Evolutionary conservation across 1,140 invertebrate species (phyloP), one percentile per base, ranked within the genome.

Genomic region (Panagrolaimus sp.): DNA sequence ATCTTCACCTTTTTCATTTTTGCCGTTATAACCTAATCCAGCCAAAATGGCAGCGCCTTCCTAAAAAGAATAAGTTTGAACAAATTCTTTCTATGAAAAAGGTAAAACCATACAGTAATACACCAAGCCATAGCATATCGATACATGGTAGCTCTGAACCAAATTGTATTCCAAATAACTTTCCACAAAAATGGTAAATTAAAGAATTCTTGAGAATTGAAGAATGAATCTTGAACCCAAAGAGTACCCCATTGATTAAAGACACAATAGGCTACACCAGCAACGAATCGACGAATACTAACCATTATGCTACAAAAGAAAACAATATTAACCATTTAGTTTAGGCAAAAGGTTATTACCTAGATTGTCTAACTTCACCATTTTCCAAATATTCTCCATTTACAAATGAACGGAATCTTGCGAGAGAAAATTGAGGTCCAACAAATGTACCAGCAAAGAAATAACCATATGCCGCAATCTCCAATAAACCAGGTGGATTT

Each of bases 351-450:
- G 71, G 74, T 63, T 58, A 28, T 67, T 45, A 74, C 72, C 72
- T 82, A 12, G 77, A 76, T 67, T 74, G 67, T 24, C 74, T 62
- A 58, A 80, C 72, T 64, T 72, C 68, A 24, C 70, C 72, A 14
- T 72, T 69, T 14, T 78, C 68, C 44, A 78, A 46, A 72, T 73
- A 83, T 52, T 83, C 76, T 38, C 84, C 84, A 65, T 81, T 80
- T 4, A 85, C 79, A 77, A 86, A 86, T 14, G 72, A 68, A 15
- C 84, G 74, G 71, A 86, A 86, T 17, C 84, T 75, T 43, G 71
- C 79, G 67, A 86, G 80, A 44, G 83, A 76, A 74, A 84, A 86
- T 79, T 86, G 82, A 21, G 86, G 86, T 63, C 86, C 86, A 65
- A 84, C 83, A 17, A 86, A 71, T 32, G 85, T 84, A 32, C 83